Conservation (phyloP, 2,797 vertebrate species). For the Prionace glauca region DNA sequence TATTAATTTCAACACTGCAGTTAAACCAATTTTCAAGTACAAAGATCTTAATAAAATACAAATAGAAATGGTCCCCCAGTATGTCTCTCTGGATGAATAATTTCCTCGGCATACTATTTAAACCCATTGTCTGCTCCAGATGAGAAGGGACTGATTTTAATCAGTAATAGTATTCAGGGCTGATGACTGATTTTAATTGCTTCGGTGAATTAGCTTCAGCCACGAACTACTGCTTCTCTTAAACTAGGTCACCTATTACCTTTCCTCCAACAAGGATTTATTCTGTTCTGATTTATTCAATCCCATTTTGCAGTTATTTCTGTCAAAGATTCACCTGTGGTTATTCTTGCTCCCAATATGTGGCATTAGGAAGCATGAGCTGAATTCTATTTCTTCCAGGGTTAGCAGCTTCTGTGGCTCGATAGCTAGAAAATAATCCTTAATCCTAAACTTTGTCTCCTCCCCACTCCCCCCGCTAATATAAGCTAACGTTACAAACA, state of each 20-base stretch:
- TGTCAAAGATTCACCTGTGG: constrained; percentile 22
- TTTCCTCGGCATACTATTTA: background rate
- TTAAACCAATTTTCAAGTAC: background rate
- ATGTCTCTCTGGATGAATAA: background rate
- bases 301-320: constrained; percentile 2
- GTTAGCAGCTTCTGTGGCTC: background rate
- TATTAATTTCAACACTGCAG: background rate
- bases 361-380: constrained; percentile 9
- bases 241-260: constrained; percentile 23
- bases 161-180: background rate
- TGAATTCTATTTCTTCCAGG: background rate
- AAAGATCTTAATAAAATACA: background rate
- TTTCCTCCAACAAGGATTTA: constrained; percentile 8
- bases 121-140: background rate
- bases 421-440: background rate
- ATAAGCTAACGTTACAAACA: background rate
- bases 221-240: background rate
- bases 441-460: constrained; percentile 21
- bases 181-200: background rate
- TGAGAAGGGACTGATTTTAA: background rate
- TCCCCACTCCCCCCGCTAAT: too few species aligned
- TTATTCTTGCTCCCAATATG: background rate
- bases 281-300: background rate
- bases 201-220: background rate
- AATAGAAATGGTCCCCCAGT: background rate